A percentile compares a stretch with the other conserved stretches of the same genome.
These are phyloP conservation scores for Erpornis zantholeuca DNA, from an alignment of 2,113 vertebrate genomes.

Conservation along the genomic window DNA sequence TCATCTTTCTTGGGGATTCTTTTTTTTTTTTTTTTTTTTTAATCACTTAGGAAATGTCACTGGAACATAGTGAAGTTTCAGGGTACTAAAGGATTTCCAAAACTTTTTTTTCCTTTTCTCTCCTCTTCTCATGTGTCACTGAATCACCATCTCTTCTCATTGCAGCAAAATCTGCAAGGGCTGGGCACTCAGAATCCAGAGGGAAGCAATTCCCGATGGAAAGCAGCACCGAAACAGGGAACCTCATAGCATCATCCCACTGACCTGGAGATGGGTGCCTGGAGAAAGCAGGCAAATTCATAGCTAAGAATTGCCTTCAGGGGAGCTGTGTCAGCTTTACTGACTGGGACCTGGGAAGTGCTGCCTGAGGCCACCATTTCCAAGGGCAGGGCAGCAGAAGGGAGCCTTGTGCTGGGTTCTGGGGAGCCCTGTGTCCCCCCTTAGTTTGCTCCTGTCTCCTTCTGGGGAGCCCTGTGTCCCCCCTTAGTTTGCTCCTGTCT, in stretches of 20 bases:
- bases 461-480: neutral
- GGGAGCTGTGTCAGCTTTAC: neutral
- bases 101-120: neutral
- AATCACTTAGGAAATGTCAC: conserved; percentile 52
- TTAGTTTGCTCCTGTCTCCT: neutral
- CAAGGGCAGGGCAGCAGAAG: neutral
- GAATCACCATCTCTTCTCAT: neutral
- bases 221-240: neutral
- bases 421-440: neutral
- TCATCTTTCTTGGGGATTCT: conserved; percentile 47
- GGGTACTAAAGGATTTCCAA: neutral
- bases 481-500: neutral
- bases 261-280: neutral
- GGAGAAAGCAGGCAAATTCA: neutral
- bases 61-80: conserved; percentile 30
- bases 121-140: neutral
- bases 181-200: neutral
- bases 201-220: accelerated
- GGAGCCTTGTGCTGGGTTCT: too few relatives aligned
- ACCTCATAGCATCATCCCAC: neutral
- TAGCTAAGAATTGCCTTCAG: neutral
- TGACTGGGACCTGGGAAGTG: neutral
- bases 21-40: conserved; percentile 13
- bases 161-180: neutral
- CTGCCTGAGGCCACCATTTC: neutral